Evolutionary conservation across 2,797 vertebrate genomes (phyloP), one percentile per base, ranked within the genome.

Genomic region (Odontamblyopus rebecca): DNA sequence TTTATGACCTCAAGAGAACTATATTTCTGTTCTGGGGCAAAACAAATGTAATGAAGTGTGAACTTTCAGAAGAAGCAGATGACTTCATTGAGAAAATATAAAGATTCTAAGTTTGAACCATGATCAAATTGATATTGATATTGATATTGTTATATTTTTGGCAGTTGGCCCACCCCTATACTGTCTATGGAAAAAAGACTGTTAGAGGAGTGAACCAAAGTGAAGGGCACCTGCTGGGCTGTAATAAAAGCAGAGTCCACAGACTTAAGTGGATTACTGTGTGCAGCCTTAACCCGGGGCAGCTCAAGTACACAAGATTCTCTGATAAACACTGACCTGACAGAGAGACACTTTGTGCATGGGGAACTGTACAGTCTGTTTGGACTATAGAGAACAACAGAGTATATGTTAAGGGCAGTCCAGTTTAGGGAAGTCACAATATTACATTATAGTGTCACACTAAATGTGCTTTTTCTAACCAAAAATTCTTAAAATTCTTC

Each of bases 221-320:
- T 83, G 74, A 69, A 27, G 12, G 79, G 76, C 86, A 88, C 85
- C 85, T 87, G 82, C 89, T 87, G 86, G 82, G 84, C 68, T 67
- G 68, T 75, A 73, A 73, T 32, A 59, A 81, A 13, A 61, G 79
- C 63, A 61, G 74, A 86, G 86, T 86, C 75, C 84, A 85, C 81
- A 79, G 53, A 69, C 68, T 77, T 89, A 85, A 88, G 56, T 88
- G 80, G 82, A 88, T 89, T 85, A 83, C 86, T 85, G 82, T 81
- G 72, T 78, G 75, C 70, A 77, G 82, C 84, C 78, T 83, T 85
- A 86, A 86, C 77, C 79, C 68, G 30, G 15, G 48, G 71, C 78
- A 75, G 68, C 66, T 27, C 32, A 77, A 78, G 71, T 48, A 72
- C 73, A 35, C 70, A 76, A 69, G 76, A 78, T 79, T 79, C 74